Evolutionary conservation across 2,113 vertebrate genomes (phyloP).

Genomic region (Parotia lawesii): DNA sequence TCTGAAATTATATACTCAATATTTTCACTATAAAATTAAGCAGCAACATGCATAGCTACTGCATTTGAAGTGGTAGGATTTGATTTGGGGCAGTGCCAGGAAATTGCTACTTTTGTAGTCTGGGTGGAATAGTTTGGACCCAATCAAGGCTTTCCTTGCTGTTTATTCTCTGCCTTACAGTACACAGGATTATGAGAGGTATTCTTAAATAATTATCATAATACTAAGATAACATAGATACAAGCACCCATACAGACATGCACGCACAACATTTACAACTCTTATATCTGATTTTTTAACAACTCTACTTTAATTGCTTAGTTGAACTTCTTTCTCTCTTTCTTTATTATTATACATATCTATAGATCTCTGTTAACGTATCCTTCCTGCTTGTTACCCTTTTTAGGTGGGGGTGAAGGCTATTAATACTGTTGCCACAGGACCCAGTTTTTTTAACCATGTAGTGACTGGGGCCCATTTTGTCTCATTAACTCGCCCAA

Average conservation of each 20-base stretch:
- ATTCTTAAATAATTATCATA: background rate
- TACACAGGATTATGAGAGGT: background rate
- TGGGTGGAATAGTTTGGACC: background rate
- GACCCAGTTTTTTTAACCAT: background rate
- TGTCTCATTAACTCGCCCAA: background rate
- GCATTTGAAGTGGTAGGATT: background rate
- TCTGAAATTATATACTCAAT: background rate
- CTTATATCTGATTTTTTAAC: background rate
- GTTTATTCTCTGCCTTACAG: background rate
- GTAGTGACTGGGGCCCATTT: background rate
- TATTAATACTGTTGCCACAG: background rate
- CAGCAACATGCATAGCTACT: background rate
- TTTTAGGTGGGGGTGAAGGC: background rate
- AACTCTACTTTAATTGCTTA: background rate
- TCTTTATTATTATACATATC: background rate
- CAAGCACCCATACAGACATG: background rate
- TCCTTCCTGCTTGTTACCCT: background rate
- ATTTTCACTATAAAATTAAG: background rate
- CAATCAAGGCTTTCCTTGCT: background rate
- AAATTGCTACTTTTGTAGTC: background rate
- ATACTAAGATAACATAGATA: background rate
- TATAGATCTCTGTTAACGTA: background rate
- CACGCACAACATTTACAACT: background rate
- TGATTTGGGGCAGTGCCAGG: background rate
- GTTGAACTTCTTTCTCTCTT: background rate